A percentile compares a stretch with the other conserved stretches of the same genome.
Conservation (phyloP, 2,797 vertebrate genomes). For the Phrynocephalus forsythii region DNA sequence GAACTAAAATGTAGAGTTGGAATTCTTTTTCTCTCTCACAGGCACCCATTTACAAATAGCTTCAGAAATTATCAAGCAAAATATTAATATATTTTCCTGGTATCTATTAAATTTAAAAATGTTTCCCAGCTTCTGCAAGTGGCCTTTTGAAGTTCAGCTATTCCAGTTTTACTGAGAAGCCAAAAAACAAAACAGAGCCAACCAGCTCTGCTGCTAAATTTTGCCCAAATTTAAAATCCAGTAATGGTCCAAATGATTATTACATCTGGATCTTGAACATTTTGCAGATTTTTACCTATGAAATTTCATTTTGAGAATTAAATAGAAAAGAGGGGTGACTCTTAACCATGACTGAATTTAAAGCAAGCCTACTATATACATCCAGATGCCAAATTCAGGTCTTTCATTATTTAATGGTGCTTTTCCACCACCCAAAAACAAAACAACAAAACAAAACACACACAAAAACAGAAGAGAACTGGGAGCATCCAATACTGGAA, state of each 20-base stretch:
- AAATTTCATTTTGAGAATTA: not conserved
- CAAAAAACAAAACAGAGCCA: not conserved
- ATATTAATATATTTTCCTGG: not conserved
- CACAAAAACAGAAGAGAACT: not conserved
- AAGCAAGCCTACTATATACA: not conserved
- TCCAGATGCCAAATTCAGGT: not conserved
- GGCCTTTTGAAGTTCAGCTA: not conserved
- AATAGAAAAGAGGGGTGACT: no score
- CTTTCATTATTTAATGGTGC: not conserved
- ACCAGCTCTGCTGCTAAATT: not conserved
- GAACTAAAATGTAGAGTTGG: not conserved
- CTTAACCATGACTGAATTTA: not conserved
- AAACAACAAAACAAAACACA: not conserved
- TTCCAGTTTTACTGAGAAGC: not conserved
- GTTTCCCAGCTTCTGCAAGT: not conserved
- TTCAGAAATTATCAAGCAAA: not conserved
- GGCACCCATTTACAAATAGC: constrained; percentile 8
- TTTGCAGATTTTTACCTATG: not conserved
- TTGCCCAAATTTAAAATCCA: not conserved
- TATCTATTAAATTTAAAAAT: not conserved
- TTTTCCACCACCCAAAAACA: no score
- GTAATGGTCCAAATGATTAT: not conserved
- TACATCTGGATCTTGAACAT: not conserved
- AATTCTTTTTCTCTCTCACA: not conserved
- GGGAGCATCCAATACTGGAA: not conserved